phyloP scores from a whole-genome alignment of 2,888 invertebrate genomes.

The Nomada goodeniana region DNA sequence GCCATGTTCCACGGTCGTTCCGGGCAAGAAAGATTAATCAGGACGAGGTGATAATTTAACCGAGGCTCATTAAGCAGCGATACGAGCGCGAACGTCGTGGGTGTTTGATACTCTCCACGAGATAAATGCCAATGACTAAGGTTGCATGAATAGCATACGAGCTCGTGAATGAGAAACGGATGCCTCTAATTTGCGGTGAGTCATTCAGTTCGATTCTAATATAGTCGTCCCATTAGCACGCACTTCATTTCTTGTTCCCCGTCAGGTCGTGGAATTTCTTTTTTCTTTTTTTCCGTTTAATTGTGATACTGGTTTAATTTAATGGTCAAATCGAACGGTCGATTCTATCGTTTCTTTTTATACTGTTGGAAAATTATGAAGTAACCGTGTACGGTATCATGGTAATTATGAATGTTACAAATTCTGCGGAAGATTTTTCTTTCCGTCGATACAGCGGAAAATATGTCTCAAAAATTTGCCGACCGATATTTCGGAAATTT shows the following conservation, averaged over 20 bases:
- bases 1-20: background rate
- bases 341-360: no score
- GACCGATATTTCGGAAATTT: conserved; percentile 21
- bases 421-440: background rate
- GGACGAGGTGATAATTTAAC: conserved; percentile 55
- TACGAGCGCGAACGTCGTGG: conserved; percentile 32
- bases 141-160: conserved; percentile 44
- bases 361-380: background rate
- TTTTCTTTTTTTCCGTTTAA: background rate
- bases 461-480: conserved; percentile 34
- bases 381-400: background rate
- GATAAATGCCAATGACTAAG: conserved; percentile 58
- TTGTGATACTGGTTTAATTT: background rate
- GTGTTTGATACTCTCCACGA: conserved; percentile 47
- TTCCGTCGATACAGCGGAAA: background rate
- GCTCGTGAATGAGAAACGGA: conserved; percentile 42
- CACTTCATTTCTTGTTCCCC: background rate
- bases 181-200: conserved; percentile 45
- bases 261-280: background rate
- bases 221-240: conserved; percentile 19
- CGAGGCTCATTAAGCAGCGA: conserved; percentile 48
- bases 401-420: background rate
- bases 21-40: conserved; percentile 50
- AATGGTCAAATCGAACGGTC: no score
- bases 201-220: conserved; percentile 42